Evolutionary conservation across 2,113 vertebrate genomes (phyloP).

Genomic region (Grallaria varia): DNA sequence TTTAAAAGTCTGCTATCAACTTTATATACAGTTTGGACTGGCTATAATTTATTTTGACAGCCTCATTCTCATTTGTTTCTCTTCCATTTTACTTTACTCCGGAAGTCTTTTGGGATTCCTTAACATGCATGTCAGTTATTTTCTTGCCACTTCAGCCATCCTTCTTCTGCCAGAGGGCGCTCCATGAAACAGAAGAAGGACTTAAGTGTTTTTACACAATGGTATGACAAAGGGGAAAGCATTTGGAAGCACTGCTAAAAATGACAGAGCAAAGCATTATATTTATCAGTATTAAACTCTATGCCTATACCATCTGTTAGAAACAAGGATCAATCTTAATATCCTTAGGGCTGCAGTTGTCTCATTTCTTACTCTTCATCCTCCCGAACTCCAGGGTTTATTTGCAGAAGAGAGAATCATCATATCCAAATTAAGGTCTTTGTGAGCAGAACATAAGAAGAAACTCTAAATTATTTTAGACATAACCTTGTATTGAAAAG

Average conservation of each 20-base stretch:
- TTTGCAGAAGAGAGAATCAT: not conserved
- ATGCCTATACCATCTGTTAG: not conserved
- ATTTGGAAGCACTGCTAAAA: not conserved
- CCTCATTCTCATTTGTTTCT: not conserved
- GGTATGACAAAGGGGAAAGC: not conserved
- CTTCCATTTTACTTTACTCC: not conserved
- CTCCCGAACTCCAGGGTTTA: not conserved
- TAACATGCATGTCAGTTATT: not conserved
- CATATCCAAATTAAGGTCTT: not conserved
- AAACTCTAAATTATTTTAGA: not conserved
- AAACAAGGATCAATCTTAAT: not conserved
- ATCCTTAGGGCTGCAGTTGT: not conserved
- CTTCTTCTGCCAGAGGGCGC: not conserved
- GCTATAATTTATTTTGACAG: not conserved
- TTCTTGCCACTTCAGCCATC: not conserved
- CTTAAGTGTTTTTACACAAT: not conserved
- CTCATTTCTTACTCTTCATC: not conserved
- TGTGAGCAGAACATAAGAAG: not conserved
- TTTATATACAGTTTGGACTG: not conserved
- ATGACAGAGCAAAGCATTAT: not conserved
- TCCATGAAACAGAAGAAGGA: not conserved
- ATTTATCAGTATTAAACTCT: not conserved
- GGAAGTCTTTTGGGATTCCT: not conserved
- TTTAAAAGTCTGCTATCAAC: not conserved
- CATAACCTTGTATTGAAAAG: not conserved